These are phyloP conservation scores for Hydrocynus forskahlii DNA, from an alignment of 2,797 vertebrate genomes.

Conservation along the genomic window DNA sequence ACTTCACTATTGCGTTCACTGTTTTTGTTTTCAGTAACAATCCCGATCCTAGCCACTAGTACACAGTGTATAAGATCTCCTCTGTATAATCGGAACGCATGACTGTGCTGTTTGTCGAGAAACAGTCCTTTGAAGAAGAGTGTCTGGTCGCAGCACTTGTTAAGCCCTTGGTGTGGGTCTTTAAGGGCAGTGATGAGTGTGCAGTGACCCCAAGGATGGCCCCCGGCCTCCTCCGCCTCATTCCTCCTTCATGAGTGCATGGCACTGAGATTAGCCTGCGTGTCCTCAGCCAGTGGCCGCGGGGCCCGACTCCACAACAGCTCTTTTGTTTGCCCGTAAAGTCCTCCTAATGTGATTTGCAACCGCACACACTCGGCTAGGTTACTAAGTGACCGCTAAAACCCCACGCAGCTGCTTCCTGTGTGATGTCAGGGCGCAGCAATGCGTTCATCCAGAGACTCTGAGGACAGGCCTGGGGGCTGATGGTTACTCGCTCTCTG, in stretches of 20 bases:
- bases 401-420: conserved; percentile 79
- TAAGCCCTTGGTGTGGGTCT: conserved; percentile 14
- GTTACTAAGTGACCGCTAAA: conserved; percentile 59
- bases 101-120: neutral
- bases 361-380: conserved; percentile 61
- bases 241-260: conserved; percentile 39
- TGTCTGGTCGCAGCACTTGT: conserved; percentile 10
- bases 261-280: conserved; percentile 40
- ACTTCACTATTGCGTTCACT: too few relatives aligned
- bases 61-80: neutral
- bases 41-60: neutral
- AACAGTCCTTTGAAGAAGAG: neutral
- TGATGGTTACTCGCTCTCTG: conserved; percentile 65
- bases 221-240: conserved; percentile 17
- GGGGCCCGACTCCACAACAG: conserved; percentile 47
- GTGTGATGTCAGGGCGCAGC: conserved; percentile 76
- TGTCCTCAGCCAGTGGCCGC: conserved; percentile 49
- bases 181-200: conserved; percentile 9
- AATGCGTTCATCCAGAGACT: conserved; percentile 64
- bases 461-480: conserved; percentile 55
- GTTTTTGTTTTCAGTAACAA: neutral
- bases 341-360: conserved; percentile 66
- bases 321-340: conserved; percentile 61
- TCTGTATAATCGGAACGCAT: neutral
- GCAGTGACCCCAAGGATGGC: neutral